Percentiles rank a stretch among this genome's conserved stretches.
These are phyloP conservation scores for Cynopterus sphinx DNA, from an alignment of 2,797 vertebrate species.

Conservation along the genomic window DNA sequence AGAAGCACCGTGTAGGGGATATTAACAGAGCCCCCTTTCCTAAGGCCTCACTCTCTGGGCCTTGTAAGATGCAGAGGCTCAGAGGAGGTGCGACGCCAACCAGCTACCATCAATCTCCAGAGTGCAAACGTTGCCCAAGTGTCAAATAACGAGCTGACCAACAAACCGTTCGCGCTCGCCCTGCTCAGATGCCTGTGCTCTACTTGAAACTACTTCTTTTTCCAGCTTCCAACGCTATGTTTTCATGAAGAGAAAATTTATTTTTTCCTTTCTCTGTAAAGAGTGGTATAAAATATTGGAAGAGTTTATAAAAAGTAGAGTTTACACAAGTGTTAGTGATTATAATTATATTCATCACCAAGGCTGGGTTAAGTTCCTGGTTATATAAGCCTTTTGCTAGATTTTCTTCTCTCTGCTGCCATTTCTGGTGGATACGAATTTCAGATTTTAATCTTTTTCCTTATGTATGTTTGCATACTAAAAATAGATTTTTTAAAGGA, in stretches of 20 bases:
- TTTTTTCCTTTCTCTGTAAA: constrained; percentile 38
- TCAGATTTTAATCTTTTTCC: constrained; percentile 11
- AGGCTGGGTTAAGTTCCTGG: constrained; percentile 30
- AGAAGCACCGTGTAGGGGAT: neutral
- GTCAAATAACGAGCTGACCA: neutral
- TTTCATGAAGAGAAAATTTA: constrained; percentile 24
- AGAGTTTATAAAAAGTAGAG: constrained; percentile 37
- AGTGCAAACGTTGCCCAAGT: neutral
- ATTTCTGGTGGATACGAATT: constrained; percentile 42
- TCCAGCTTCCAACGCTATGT: neutral
- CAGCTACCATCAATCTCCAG: neutral
- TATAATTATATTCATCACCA: constrained; percentile 59
- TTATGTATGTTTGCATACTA: constrained; percentile 38
- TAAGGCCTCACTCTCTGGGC: neutral
- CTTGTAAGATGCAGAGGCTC: neutral
- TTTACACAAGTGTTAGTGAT: constrained; percentile 76
- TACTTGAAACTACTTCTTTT: neutral
- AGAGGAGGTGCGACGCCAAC: neutral
- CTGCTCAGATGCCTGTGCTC: neutral
- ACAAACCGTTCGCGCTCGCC: neutral
- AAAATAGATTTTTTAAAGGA: constrained; percentile 51
- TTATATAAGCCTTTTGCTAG: constrained; percentile 56
- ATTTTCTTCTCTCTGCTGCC: constrained; percentile 23
- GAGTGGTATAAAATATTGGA: constrained; percentile 40
- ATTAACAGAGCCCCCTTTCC: neutral